Base-by-base conservation (phyloP, 1,140 invertebrate species). In the Charaxes varanes region DNA sequence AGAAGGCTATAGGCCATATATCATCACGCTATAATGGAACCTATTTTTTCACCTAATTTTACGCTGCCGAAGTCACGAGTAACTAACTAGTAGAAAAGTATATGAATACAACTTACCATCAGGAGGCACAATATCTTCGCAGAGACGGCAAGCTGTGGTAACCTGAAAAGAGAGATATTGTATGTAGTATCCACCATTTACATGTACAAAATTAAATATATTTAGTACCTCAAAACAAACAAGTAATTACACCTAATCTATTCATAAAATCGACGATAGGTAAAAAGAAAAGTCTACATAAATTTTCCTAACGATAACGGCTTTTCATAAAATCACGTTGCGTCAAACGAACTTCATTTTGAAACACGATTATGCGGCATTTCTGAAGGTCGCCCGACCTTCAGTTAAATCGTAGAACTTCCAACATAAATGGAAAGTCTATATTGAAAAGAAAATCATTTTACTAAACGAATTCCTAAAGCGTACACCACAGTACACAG, bases 111-210 rank as follows among this genome's bases (percentile, higher is more conserved):
- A 87, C 89, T 90, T 77, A 91, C 90, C 90, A 90, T 92, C 88
- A 91, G 90, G 90, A 91, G 90, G 89, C 90, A 92, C 89, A 92
- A 90, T 91, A 92, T 91, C 89, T 91, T 91, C 87, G 90, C 90
- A 90, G 90, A 91, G 89, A 92, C 90, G 89, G 90, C 90, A 91
- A 92, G 90, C 89, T 92, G 90, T 92, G 90, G 90, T 92, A 92
- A 92, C 91, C 91, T 92, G 87, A 21, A 90, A 90, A 36, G 16
- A 69, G 48, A 38, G 44, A 13, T 1, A 15, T 3, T 31, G 8
- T 7, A n/a, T n/a, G n/a, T n/a, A n/a, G n/a, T n/a, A n/a, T n/a
- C n/a, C n/a, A n/a, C n/a, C n/a, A n/a, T n/a, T n/a, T n/a, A n/a
- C n/a, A n/a, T n/a, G n/a, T n/a, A n/a, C n/a, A n/a, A n/a, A n/a